phyloP scores from a whole-genome alignment of 2,113 vertebrate genomes.

The Crotophaga sulcirostris region DNA sequence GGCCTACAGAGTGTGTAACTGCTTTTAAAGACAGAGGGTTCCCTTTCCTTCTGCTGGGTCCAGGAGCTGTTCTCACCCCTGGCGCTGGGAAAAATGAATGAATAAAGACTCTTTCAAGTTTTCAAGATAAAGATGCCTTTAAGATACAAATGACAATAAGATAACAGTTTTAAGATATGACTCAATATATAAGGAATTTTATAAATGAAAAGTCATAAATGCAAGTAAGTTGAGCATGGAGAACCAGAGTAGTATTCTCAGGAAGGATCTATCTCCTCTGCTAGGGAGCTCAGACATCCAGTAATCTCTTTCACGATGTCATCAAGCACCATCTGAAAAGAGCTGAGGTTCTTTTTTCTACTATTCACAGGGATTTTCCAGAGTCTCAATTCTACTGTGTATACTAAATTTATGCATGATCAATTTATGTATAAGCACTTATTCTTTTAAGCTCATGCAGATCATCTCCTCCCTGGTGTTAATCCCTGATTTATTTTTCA shows the following conservation, averaged over 20 bases:
- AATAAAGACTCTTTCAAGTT: background rate
- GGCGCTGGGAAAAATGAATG: background rate
- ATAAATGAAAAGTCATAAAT: background rate
- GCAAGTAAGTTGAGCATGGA: background rate
- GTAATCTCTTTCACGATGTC: background rate
- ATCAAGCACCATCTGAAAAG: background rate
- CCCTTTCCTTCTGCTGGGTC: background rate
- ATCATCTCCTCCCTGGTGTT: background rate
- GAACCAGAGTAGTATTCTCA: background rate
- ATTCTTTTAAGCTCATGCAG: background rate
- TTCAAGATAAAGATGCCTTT: background rate
- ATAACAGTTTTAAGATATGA: background rate
- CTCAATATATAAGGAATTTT: background rate
- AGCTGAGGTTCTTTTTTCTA: background rate
- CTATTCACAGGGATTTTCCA: background rate
- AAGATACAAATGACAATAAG: background rate
- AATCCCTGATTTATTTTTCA: background rate
- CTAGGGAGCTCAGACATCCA: background rate
- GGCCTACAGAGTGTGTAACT: too few relatives aligned
- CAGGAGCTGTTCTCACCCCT: background rate
- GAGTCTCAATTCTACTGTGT: background rate
- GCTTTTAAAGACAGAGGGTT: background rate
- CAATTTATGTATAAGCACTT: background rate
- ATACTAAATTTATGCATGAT: background rate
- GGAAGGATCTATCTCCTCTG: background rate